These are phyloP conservation scores for Ariolimax columbianus DNA, from an alignment of 2,888 invertebrate genomes.

Conservation along the genomic window DNA sequence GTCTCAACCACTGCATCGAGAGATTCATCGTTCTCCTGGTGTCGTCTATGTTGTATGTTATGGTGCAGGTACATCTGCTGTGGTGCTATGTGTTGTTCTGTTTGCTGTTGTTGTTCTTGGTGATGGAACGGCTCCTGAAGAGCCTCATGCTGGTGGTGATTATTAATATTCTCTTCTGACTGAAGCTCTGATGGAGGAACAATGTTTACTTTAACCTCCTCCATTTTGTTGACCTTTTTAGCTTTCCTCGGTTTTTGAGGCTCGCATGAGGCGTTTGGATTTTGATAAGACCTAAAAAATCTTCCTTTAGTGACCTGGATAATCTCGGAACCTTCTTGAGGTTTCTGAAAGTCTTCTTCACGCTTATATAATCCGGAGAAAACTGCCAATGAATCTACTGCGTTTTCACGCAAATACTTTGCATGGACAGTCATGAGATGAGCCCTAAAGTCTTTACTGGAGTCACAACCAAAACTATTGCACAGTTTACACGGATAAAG, in stretches of 20 bases:
- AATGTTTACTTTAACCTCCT: constrained; percentile 39
- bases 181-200: constrained; percentile 43
- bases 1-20: not conserved
- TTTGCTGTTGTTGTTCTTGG: constrained; percentile 4
- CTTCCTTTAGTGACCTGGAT: constrained; percentile 65
- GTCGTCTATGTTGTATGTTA: not conserved
- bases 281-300: constrained; percentile 55
- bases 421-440: constrained; percentile 83
- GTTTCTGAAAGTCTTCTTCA: constrained; percentile 65
- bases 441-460: constrained; percentile 84
- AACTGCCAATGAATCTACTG: constrained; percentile 64
- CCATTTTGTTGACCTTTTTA: constrained; percentile 31
- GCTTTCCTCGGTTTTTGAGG: constrained; percentile 45
- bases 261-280: constrained; percentile 25
- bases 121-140: constrained; percentile 13
- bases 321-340: constrained; percentile 69
- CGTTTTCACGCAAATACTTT: constrained; percentile 60
- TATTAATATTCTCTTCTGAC: not conserved
- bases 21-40: not conserved
- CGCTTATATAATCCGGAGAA: constrained; percentile 70
- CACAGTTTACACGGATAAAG: constrained; percentile 89
- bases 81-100: not conserved
- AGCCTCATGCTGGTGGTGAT: not conserved
- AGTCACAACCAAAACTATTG: constrained; percentile 82
- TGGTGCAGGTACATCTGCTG: not conserved